Percentiles rank a stretch among this genome's conserved stretches.
These are phyloP conservation scores for Umimayanthus chanpuru DNA, from an alignment of 92 coral and sea anemone species.

Conservation along the genomic window DNA sequence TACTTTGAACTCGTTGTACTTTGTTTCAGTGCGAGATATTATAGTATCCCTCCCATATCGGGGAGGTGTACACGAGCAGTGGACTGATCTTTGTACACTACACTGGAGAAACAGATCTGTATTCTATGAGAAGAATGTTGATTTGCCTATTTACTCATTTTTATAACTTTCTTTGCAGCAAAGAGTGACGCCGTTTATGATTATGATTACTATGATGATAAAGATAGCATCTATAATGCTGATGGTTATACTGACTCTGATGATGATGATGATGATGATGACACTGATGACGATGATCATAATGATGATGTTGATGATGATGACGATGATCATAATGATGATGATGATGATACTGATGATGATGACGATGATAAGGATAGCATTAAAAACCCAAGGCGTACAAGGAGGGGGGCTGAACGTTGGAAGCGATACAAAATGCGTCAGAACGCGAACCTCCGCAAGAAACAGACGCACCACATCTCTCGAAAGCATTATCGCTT, in stretches of 20 bases:
- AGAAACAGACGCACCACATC: too few relatives aligned
- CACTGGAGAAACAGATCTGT: too few relatives aligned
- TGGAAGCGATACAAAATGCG: too few relatives aligned
- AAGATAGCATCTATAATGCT: neutral
- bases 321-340: neutral
- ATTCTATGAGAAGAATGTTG: neutral
- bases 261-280: neutral
- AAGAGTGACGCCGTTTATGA: neutral
- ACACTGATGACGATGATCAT: neutral
- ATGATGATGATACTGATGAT: neutral
- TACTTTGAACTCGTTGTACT: too few relatives aligned
- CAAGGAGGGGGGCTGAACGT: neutral
- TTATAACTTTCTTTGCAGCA: conserved; percentile 1
- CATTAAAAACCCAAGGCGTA: neutral
- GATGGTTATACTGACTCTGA: neutral
- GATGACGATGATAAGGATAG: neutral
- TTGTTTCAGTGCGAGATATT: too few relatives aligned
- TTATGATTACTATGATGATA: neutral
- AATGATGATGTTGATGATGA: neutral
- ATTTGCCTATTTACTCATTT: too few relatives aligned
- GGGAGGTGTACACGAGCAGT: too few relatives aligned
- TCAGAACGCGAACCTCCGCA: too few relatives aligned
- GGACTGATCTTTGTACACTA: too few relatives aligned
- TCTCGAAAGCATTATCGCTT: too few relatives aligned
- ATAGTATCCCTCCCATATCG: too few relatives aligned